Evolutionary conservation across 2,888 invertebrate species (phyloP).

Genomic region (Pyrocoelia pectoralis): DNA sequence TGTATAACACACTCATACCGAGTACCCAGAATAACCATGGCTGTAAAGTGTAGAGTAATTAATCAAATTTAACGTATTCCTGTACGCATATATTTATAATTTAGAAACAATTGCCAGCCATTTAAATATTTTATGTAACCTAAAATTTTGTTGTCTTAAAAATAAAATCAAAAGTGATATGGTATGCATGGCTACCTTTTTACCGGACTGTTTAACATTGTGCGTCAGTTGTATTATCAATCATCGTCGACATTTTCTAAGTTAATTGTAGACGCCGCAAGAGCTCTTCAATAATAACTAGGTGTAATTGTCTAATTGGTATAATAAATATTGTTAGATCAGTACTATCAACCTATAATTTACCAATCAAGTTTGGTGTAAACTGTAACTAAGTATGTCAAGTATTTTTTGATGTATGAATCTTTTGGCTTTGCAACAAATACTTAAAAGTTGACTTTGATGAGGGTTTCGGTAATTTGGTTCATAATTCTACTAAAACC

Average conservation of each 20-base stretch:
- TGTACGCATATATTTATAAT: background rate
- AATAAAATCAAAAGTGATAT: constrained; percentile 5
- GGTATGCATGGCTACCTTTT: constrained; percentile 20
- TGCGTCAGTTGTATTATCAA: constrained; percentile 27
- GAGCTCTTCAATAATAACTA: constrained; percentile 30
- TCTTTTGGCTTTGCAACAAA: constrained; percentile 21
- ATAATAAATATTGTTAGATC: constrained; percentile 37
- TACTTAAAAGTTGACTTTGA: constrained; percentile 27
- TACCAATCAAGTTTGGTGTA: constrained; percentile 33
- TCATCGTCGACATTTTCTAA: constrained; percentile 30
- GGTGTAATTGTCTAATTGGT: constrained; percentile 38
- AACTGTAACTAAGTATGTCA: constrained; percentile 33
- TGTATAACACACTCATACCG: no score
- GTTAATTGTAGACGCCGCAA: constrained; percentile 32
- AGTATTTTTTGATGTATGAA: constrained; percentile 33
- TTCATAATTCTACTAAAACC: constrained; percentile 21
- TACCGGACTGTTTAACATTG: constrained; percentile 12
- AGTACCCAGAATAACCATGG: no score
- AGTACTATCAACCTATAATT: constrained; percentile 29
- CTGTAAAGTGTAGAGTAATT: background rate
- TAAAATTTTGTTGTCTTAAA: constrained; percentile 6
- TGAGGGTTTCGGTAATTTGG: constrained; percentile 28
- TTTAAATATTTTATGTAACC: constrained; percentile 1
- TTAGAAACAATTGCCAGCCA: background rate
- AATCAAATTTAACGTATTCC: background rate